Conservation (phyloP, 2,888 invertebrate genomes). For the Acanthosepion esculentum region DNA sequence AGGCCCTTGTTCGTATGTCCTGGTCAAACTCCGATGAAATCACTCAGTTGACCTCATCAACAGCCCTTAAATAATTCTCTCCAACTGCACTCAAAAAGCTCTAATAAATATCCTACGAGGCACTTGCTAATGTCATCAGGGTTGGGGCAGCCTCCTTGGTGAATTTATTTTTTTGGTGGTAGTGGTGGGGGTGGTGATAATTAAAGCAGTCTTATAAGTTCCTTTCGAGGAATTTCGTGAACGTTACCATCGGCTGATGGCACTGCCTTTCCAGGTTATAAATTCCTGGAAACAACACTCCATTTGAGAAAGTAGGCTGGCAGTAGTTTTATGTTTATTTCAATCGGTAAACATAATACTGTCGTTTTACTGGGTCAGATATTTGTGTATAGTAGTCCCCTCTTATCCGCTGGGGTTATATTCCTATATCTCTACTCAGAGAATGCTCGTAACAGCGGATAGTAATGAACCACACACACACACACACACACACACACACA, state of each 20-base stretch:
- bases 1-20: background rate
- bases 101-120: background rate
- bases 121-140: background rate
- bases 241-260: background rate
- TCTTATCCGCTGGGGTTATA: background rate
- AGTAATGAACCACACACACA: too few species aligned
- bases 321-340: background rate
- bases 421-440: too few species aligned
- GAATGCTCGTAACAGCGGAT: too few species aligned
- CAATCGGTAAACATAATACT: background rate
- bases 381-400: too few species aligned
- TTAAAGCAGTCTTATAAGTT: background rate
- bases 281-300: background rate
- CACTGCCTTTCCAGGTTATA: background rate
- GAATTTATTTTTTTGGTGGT: background rate
- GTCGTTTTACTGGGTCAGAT: background rate
- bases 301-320: background rate
- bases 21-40: background rate
- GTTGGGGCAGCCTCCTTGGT: background rate
- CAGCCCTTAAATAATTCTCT: slow-evolving; percentile 33
- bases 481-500: too few species aligned
- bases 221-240: background rate
- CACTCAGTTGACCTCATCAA: background rate
- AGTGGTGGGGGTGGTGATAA: background rate
- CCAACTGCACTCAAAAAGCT: background rate